A percentile compares a stretch with the other conserved stretches of the same genome.
Evolutionary conservation across 1,140 invertebrate species (phyloP).

Genomic region (Palaemon carinicauda): DNA sequence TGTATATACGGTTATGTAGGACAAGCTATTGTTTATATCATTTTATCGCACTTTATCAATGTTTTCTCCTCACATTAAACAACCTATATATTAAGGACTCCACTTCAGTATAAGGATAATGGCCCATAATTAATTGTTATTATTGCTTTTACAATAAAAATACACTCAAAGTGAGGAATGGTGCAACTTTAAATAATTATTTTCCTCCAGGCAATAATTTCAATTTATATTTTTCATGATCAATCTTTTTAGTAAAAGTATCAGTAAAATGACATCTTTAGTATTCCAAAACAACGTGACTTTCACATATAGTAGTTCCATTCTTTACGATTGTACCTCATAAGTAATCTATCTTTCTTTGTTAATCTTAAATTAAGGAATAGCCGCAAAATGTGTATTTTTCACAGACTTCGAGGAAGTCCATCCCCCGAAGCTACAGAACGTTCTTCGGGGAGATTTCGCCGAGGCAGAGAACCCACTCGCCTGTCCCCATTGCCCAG

Average conservation of each 20-base stretch:
- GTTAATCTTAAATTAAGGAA: neutral
- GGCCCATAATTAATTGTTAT: too few relatives aligned
- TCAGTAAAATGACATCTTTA: too few relatives aligned
- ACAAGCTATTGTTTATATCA: neutral
- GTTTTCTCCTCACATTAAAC: too few relatives aligned
- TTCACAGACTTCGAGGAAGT: constrained; percentile 2
- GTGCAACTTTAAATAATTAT: too few relatives aligned
- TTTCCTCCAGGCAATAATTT: too few relatives aligned
- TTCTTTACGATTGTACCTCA: neutral
- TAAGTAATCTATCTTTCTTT: neutral
- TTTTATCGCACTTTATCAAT: neutral
- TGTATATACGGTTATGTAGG: neutral
- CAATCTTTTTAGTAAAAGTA: too few relatives aligned
- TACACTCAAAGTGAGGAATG: too few relatives aligned
- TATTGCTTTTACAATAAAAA: too few relatives aligned
- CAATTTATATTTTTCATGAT: too few relatives aligned
- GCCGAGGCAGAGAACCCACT: constrained; percentile 25
- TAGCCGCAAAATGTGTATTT: neutral
- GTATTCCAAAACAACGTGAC: too few relatives aligned
- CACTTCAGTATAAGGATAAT: too few relatives aligned
- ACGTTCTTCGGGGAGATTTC: constrained; percentile 19
- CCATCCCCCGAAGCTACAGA: constrained; percentile 14
- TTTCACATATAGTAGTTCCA: neutral
- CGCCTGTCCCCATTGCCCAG: neutral
- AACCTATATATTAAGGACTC: too few relatives aligned